These are phyloP conservation scores for Notarius quadriscutis DNA, from an alignment of 2,113 vertebrate species.

Conservation along the genomic window DNA sequence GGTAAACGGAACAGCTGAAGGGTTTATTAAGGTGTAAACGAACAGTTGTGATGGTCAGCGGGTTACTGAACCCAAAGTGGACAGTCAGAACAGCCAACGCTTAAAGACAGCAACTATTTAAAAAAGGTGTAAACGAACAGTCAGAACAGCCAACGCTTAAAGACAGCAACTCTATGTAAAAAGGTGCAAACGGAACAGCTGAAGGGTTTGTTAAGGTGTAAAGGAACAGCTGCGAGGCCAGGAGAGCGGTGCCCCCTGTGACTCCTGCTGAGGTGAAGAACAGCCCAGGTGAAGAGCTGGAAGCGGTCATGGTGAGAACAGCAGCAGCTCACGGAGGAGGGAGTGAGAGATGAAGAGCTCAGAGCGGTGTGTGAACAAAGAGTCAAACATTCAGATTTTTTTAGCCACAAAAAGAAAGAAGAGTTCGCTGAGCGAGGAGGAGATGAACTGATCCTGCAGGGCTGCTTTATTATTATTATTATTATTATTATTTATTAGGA, in stretches of 20 bases:
- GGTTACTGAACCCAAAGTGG: background rate
- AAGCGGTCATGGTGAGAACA: too few relatives aligned
- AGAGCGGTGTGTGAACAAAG: background rate
- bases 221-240: background rate
- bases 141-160: too few relatives aligned
- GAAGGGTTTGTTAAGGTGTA: too few relatives aligned
- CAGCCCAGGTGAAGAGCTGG: background rate
- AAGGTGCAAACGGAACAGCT: too few relatives aligned
- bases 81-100: background rate
- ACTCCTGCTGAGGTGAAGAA: background rate
- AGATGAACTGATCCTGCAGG: background rate
- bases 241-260: too few relatives aligned
- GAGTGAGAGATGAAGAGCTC: background rate
- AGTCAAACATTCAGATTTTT: background rate
- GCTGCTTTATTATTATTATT: background rate
- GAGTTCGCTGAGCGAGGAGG: background rate
- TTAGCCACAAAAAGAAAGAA: background rate
- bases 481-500: rapidly evolving
- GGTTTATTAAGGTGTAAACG: too few relatives aligned
- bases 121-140: too few relatives aligned
- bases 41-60: background rate
- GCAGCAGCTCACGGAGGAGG: background rate
- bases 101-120: too few relatives aligned
- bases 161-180: too few relatives aligned
- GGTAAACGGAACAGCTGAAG: too few relatives aligned